phyloP scores from a whole-genome alignment of 2,113 vertebrate genomes.

The Chaenogobius annularis region DNA sequence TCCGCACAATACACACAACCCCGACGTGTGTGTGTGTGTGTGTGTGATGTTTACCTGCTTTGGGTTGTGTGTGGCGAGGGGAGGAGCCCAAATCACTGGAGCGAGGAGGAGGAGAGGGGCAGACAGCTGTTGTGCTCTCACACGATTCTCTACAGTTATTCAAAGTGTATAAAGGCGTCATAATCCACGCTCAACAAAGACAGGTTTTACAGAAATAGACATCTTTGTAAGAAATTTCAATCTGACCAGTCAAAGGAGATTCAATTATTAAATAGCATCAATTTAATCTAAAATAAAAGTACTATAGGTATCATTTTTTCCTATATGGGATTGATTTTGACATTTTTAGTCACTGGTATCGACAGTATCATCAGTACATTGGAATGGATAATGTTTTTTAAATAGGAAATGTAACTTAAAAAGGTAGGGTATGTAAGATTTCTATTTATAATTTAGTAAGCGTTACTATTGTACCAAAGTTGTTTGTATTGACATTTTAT shows the following conservation, averaged over 20 bases:
- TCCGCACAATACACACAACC: neutral
- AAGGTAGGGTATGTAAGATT: too few relatives aligned
- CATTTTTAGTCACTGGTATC: neutral
- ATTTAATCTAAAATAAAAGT: neutral
- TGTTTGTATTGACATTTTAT: too few relatives aligned
- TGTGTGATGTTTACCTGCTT: slow-evolving; percentile 17
- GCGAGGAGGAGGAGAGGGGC: slow-evolving; percentile 16
- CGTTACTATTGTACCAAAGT: too few relatives aligned
- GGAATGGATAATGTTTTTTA: too few relatives aligned
- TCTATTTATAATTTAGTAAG: too few relatives aligned
- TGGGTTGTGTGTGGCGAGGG: neutral
- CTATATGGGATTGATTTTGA: neutral
- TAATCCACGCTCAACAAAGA: neutral
- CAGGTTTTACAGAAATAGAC: neutral
- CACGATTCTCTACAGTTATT: slow-evolving; percentile 32
- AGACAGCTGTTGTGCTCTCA: slow-evolving; percentile 32
- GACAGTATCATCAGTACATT: too few relatives aligned
- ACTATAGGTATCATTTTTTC: neutral
- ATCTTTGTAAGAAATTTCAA: neutral
- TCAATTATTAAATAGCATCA: neutral
- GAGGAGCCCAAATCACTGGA: slow-evolving; percentile 6
- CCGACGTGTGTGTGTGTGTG: neutral
- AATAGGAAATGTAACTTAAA: too few relatives aligned
- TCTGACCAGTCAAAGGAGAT: neutral
- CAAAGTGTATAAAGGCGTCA: neutral